A percentile compares a stretch with the other conserved stretches of the same genome.
Conservation (phyloP, 2,888 invertebrate species). For the Sussaba pulchella region DNA sequence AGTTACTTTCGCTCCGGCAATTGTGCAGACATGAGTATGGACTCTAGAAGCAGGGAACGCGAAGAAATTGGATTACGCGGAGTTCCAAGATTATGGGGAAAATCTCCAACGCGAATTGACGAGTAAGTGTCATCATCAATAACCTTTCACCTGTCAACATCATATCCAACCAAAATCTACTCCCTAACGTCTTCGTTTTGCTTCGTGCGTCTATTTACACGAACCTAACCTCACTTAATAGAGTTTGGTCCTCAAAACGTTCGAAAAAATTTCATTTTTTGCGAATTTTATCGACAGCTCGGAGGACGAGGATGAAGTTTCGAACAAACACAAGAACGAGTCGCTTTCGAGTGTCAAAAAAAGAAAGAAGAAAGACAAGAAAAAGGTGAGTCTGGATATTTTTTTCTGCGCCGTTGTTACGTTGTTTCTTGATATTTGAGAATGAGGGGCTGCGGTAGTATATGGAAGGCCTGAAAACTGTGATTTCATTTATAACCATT, state of each 20-base stretch:
- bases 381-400: slow-evolving; percentile 78
- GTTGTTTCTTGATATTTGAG: neutral
- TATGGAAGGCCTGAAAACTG: too few species aligned
- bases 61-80: slow-evolving; percentile 91
- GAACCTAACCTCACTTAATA: slow-evolving; percentile 52
- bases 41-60: slow-evolving; percentile 89
- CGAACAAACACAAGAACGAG: slow-evolving; percentile 84
- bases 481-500: too few species aligned
- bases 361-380: slow-evolving; percentile 83
- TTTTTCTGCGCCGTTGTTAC: neutral
- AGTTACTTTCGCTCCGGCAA: too few species aligned
- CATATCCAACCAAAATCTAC: neutral
- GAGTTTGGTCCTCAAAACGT: slow-evolving; percentile 5
- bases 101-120: slow-evolving; percentile 88
- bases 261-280: slow-evolving; percentile 12
- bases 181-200: too few species aligned
- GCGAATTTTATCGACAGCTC: slow-evolving; percentile 75
- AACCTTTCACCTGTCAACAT: neutral
- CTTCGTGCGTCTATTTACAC: neutral
- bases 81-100: slow-evolving; percentile 90
- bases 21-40: slow-evolving; percentile 82
- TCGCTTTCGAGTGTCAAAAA: slow-evolving; percentile 85
- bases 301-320: slow-evolving; percentile 80
- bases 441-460: too few species aligned
- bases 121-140: slow-evolving; percentile 85